Percentiles rank a stretch among this genome's conserved stretches.
Conservation (phyloP, 2,113 vertebrate species). For the Corvus cornix region DNA sequence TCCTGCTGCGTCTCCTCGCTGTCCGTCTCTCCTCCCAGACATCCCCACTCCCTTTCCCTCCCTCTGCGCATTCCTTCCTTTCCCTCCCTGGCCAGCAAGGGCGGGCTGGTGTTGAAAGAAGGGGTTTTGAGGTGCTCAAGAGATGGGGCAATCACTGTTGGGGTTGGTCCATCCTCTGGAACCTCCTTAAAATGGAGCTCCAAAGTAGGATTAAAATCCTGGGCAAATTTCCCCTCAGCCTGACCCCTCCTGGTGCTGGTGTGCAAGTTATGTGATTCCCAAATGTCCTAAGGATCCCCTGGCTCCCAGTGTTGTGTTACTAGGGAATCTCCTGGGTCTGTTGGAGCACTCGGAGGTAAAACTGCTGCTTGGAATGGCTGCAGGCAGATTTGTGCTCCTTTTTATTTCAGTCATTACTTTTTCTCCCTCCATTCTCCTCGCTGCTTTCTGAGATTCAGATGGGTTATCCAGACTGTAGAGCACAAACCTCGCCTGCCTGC, state of each 20-base stretch:
- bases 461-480: constrained; percentile 57
- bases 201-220: background rate
- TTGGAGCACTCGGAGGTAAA: background rate
- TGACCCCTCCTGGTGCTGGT: background rate
- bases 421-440: background rate
- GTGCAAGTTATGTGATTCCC: background rate
- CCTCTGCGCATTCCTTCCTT: background rate
- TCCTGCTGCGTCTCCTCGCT: background rate
- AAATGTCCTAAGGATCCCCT: background rate
- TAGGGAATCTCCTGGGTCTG: background rate
- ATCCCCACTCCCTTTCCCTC: background rate
- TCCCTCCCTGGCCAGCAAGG: background rate
- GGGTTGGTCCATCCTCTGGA: background rate
- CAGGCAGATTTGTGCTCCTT: constrained; percentile 9
- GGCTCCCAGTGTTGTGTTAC: background rate
- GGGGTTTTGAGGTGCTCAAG: background rate
- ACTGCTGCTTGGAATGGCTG: background rate
- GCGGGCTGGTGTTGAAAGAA: background rate
- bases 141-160: background rate
- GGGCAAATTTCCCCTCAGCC: background rate
- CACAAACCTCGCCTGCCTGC: background rate
- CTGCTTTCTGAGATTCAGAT: constrained; percentile 44
- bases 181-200: background rate
- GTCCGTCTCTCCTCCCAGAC: background rate
- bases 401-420: constrained; percentile 46